phyloP scores from a whole-genome alignment of 2,888 invertebrate species.

The Netelia virgata region DNA sequence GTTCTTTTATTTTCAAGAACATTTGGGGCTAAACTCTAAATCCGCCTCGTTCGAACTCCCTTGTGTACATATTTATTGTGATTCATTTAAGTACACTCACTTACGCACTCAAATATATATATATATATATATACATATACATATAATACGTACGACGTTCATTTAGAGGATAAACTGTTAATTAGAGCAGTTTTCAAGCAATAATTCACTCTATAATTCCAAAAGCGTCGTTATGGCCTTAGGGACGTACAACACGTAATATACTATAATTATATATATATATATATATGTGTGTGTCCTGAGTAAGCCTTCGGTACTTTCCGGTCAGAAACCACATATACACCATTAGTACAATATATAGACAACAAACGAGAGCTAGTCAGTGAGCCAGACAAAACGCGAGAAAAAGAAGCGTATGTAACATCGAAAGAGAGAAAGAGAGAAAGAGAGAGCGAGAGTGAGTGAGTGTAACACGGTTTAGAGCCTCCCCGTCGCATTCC shows the following conservation, averaged over 20 bases:
- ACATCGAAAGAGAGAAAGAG: slow-evolving; percentile 36
- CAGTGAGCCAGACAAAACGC: slow-evolving; percentile 47
- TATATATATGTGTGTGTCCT: neutral
- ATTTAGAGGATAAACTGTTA: neutral
- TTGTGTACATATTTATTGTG: neutral
- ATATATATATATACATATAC: no score
- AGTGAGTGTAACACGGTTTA: slow-evolving; percentile 41
- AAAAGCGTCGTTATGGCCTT: neutral
- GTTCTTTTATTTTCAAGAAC: neutral
- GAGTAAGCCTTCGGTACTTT: slow-evolving; percentile 40
- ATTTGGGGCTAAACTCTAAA: neutral
- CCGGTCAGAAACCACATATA: slow-evolving; percentile 57
- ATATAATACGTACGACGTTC: no score
- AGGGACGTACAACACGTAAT: neutral
- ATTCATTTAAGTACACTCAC: neutral
- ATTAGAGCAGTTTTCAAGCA: neutral
- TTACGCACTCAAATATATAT: neutral
- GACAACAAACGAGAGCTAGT: slow-evolving; percentile 49
- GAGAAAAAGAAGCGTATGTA: slow-evolving; percentile 39
- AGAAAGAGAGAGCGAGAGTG: no score
- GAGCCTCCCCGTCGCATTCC: slow-evolving; percentile 74
- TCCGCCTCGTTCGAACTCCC: neutral
- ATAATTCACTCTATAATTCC: neutral
- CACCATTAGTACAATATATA: slow-evolving; percentile 23
- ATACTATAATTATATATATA: neutral